Percentiles rank a stretch among this genome's conserved stretches.
Conservation (phyloP, 2,797 vertebrate species). For the Leptatherina wallacei region DNA sequence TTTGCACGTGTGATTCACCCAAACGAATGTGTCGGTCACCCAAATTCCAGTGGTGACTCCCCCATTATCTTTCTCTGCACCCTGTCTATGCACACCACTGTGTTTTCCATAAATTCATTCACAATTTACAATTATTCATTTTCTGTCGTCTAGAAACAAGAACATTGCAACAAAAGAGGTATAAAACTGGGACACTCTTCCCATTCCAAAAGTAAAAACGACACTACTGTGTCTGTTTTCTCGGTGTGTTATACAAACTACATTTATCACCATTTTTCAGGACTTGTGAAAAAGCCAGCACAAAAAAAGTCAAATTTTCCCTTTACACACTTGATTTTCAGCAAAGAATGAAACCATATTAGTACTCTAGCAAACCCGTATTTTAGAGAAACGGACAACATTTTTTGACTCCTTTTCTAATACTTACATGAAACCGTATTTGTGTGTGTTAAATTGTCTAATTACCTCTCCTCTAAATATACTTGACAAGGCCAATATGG, state of each 20-base stretch:
- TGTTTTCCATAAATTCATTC: conserved; percentile 78
- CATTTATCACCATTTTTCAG: conserved; percentile 48
- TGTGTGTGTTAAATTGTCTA: conserved; percentile 65
- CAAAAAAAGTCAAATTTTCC: conserved; percentile 45
- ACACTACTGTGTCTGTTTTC: conserved; percentile 48
- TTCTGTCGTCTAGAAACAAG: conserved; percentile 67
- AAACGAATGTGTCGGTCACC: conserved; percentile 3
- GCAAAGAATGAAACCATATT: conserved; percentile 80
- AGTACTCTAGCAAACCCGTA: conserved; percentile 84
- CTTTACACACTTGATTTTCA: conserved; percentile 74
- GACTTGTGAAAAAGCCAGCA: conserved; percentile 43
- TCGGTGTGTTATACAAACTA: conserved; percentile 60
- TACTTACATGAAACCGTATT: conserved; percentile 69
- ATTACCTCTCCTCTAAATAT: conserved; percentile 82
- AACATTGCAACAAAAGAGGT: conserved; percentile 75
- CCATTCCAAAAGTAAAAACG: conserved; percentile 62
- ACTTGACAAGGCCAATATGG: conserved; percentile 88
- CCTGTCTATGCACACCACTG: conserved; percentile 72
- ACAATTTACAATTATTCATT: conserved; percentile 79
- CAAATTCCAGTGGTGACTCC: conserved; percentile 4
- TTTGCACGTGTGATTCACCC: conserved; percentile 34
- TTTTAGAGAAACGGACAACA: conserved; percentile 79
- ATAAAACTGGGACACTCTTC: conserved; percentile 69
- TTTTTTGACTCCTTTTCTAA: conserved; percentile 46
- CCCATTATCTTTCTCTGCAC: conserved; percentile 2